Evolutionary conservation across 2,113 vertebrate genomes (phyloP), one percentile per base, ranked within the genome.

Genomic region (Galbula dea): DNA sequence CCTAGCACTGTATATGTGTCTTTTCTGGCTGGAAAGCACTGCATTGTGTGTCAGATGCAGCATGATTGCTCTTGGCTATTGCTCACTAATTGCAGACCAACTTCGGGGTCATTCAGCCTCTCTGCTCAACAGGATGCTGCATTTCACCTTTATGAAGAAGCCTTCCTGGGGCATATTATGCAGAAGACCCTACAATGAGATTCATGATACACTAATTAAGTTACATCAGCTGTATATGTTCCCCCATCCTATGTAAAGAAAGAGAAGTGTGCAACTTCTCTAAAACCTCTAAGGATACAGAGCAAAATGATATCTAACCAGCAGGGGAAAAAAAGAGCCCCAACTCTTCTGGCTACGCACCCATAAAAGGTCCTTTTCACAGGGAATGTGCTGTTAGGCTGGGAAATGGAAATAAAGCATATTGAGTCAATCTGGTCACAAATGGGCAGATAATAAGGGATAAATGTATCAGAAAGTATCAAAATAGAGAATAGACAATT

Each of bases 21-120:
- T 76, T 41, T 87, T 66, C 87, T 90, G 84, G 79, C 76, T 94
- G 59, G 79, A 68, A 89, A 86, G 80, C 85, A 55, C 72, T 10
- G 67, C 2, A 32, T 69, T 87, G 83, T 90, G 66, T 96, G 90
- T 93, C 87, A 94, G 73, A 92, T n/a, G 59, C 76, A 36, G 85
- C 55, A 93, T 12, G 11, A 61, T 79, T 91, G 91, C 83, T 85
- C 57, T 76, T 55, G 61, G 63, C 89, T 88, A 43, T 39, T 69
- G 78, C 79, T 94, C 61, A n/a, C 80, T 94, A 95, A 95, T 93
- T 92, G 80, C 86, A 94, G 92, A 73, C 34, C 41, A 80, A 89
- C 80, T 94, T 88, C 86, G 94, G 80, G 92, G 83, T 91, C 93
- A 93, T 75, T 94, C 65, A 93, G 86, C 51, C 37, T 78, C 61